Percentiles rank a stretch among this genome's conserved stretches.
phyloP scores from a whole-genome alignment of 30 jellyfish, hydroid and myxozoan species.

The Chironex yamaguchii region DNA sequence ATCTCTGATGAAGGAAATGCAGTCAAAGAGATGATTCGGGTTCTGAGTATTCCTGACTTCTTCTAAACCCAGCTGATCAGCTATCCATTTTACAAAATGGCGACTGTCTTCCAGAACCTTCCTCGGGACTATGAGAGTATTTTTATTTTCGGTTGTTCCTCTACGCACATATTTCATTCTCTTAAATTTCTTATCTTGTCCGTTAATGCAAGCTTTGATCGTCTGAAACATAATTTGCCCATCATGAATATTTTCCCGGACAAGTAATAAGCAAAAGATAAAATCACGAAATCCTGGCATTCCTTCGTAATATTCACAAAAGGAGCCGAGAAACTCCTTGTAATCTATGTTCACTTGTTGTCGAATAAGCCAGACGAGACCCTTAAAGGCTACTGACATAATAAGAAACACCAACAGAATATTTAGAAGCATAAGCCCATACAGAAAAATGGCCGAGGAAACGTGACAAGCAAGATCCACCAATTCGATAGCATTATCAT shows the following conservation, averaged over 20 bases:
- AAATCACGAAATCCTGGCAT: conserved; percentile 86
- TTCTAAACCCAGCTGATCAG: conserved; percentile 77
- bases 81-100: conserved; percentile 77
- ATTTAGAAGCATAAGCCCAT: conserved; percentile 60
- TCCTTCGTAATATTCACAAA: conserved; percentile 81
- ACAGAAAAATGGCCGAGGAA: conserved; percentile 73
- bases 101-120: conserved; percentile 63
- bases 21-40: conserved; percentile 74
- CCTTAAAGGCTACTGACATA: conserved; percentile 49
- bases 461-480: conserved; percentile 73
- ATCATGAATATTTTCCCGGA: conserved; percentile 76
- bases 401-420: conserved; percentile 32
- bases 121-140: conserved; percentile 43
- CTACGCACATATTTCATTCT: conserved; percentile 76
- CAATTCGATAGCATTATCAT: conserved; percentile 33
- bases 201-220: conserved; percentile 82
- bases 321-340: conserved; percentile 72
- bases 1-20: conserved; percentile 55
- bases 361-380: conserved; percentile 76
- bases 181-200: conserved; percentile 66
- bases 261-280: conserved; percentile 75
- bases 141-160: conserved; percentile 35
- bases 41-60: conserved; percentile 72
- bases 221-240: conserved; percentile 89
- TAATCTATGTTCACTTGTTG: conserved; percentile 26